Base-by-base conservation (phyloP, 2,888 invertebrate species). In the Folsomia manolachei region DNA sequence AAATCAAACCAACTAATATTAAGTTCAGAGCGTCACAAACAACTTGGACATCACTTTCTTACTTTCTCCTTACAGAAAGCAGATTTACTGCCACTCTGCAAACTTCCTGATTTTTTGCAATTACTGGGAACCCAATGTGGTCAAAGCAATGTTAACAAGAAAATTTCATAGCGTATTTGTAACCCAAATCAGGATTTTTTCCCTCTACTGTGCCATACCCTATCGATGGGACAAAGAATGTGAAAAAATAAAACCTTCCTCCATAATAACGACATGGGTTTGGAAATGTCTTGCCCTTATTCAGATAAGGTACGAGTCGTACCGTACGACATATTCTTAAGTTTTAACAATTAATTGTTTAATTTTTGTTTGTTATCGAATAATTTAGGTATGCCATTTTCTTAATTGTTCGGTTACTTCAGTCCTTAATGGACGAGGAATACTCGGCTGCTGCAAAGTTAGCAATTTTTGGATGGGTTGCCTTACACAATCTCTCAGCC, bases 401-500 rank as follows among this genome's bases (percentile, higher is more conserved):
- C 27, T 21, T 67, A 53, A 67, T 67, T 19, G 67, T 67, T 1
- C 14, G 67, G 2, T 56, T 67, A 1, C 21, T 67, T 26, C 67
- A 67, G 60, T 67, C 67, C 4, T 2, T 67, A 2, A 52, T 67
- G 2, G 67, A 67, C 53, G 56, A 53, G 2, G 19, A 67, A 1
- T 67, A 67, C 19, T 51, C 67, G 1, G 2, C 24, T n/a, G 67
- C 67, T 56, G 67, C 67, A 25, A 67, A 67, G 21, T 24, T 67
- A 26, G 67, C 67, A 2, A 52, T 67, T 19, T 67, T 67, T 52
- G 67, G 67, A 56, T 67, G 67, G 67, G 67, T 67, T n/a, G 25
- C 67, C 1, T 56, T 67, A 39, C 67, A 67, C 19, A 67, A 67
- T 19, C 26, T 24, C 24, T 67, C 67, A 2, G 24, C 27, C 1